Conservation (phyloP, 2,113 vertebrate species). For the Syngnathus floridae region DNA sequence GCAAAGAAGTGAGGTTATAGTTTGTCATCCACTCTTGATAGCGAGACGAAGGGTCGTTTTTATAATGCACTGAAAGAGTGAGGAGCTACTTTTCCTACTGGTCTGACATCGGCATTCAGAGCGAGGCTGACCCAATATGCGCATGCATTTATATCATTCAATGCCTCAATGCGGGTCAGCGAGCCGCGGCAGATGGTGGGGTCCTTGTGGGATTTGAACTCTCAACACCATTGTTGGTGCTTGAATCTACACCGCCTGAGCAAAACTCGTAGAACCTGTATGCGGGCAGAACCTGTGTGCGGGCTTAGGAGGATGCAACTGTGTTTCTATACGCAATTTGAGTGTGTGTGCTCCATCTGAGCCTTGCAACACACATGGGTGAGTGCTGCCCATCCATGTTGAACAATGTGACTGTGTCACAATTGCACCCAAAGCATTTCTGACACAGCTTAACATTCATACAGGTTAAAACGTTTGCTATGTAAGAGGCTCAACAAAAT, state of each 20-base stretch:
- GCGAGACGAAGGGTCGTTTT: background rate
- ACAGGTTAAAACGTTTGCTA: background rate
- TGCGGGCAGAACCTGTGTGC: conserved; percentile 20
- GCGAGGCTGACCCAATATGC: background rate
- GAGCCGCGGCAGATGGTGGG: conserved; percentile 23
- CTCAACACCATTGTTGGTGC: conserved; percentile 40
- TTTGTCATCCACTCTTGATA: background rate
- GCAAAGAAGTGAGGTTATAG: background rate
- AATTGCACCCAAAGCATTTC: background rate
- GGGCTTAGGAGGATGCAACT: conserved; percentile 16
- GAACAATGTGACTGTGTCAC: conserved; percentile 26
- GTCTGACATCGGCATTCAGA: background rate
- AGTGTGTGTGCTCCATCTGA: conserved; percentile 27
- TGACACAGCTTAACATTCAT: background rate
- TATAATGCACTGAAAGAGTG: background rate
- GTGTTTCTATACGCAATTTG: conserved; percentile 6
- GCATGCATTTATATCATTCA: background rate
- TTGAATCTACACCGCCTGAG: conserved; percentile 26
- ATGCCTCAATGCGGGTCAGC: conserved; percentile 20
- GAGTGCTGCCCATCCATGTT: conserved; percentile 28
- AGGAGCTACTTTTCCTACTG: background rate
- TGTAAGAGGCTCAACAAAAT: background rate
- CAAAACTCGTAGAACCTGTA: conserved; percentile 6
- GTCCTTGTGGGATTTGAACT: conserved; percentile 41
- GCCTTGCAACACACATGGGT: conserved; percentile 37